Conservation (phyloP, 1,140 invertebrate species). For the Pseudomyrmex pallidus region DNA sequence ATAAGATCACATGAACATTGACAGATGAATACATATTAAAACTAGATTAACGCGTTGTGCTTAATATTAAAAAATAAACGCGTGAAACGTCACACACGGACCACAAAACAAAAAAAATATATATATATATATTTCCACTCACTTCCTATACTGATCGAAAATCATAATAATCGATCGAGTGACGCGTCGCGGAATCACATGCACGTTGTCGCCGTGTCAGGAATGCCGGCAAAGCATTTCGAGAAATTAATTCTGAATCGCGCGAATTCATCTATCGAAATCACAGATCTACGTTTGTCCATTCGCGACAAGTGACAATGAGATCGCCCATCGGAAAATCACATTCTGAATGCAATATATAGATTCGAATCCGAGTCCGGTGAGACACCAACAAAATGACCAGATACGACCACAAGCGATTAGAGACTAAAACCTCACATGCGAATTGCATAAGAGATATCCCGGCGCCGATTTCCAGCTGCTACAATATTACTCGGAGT, state of each 20-base stretch:
- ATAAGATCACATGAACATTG: background rate
- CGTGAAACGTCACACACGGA: no score
- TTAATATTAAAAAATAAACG: slow-evolving; percentile 17
- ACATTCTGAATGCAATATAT: no score
- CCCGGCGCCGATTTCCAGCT: slow-evolving; percentile 41
- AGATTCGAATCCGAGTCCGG: background rate
- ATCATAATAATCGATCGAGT: slow-evolving; percentile 38
- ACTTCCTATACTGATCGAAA: slow-evolving; percentile 31
- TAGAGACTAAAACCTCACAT: slow-evolving; percentile 22
- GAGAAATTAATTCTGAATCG: background rate
- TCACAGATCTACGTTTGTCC: background rate
- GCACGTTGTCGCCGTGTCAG: background rate
- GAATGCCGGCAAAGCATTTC: background rate
- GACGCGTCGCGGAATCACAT: background rate
- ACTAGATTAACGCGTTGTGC: background rate
- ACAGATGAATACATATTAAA: background rate
- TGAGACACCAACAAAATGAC: background rate
- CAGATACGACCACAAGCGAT: background rate
- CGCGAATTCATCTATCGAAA: background rate
- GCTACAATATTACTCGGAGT: slow-evolving; percentile 17
- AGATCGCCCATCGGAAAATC: no score
- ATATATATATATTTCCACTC: background rate
- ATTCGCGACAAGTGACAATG: background rate
- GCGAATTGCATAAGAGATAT: slow-evolving; percentile 55
- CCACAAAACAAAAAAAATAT: background rate